Conservation (phyloP, 2,888 invertebrate species). For the Cerastis leucographa region DNA sequence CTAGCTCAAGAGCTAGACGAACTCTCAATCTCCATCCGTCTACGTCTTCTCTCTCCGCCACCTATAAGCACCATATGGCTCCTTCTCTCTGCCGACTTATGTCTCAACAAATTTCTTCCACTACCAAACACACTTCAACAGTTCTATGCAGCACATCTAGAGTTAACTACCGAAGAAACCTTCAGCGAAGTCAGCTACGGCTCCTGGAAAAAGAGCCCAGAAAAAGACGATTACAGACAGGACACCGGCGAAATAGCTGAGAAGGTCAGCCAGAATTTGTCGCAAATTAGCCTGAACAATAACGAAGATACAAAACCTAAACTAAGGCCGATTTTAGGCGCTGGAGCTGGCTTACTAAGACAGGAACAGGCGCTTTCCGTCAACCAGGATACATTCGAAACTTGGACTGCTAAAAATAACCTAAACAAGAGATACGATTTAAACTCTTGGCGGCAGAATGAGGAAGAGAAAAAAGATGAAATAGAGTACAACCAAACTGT, state of each 20-base stretch:
- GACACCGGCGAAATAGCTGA: conserved; percentile 73
- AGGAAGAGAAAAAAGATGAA: conserved; percentile 81
- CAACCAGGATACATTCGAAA: conserved; percentile 80
- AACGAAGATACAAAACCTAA: conserved; percentile 85
- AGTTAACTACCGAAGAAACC: conserved; percentile 81
- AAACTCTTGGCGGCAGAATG: conserved; percentile 85
- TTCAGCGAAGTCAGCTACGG: conserved; percentile 87
- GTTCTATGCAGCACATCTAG: conserved; percentile 86
- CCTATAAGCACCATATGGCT: conserved; percentile 86
- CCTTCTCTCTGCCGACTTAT: conserved; percentile 83
- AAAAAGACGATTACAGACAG: conserved; percentile 69
- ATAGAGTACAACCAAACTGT: conserved; percentile 81
- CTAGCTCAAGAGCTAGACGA: conserved; percentile 84
- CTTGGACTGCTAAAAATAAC: conserved; percentile 81
- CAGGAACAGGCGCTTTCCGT: conserved; percentile 78
- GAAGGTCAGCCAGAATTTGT: conserved; percentile 79
- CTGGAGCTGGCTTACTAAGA: conserved; percentile 81
- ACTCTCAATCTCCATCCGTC: conserved; percentile 83
- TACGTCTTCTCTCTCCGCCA: conserved; percentile 81
- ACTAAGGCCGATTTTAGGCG: conserved; percentile 85
- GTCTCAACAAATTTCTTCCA: conserved; percentile 87
- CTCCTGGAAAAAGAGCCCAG: conserved; percentile 84
- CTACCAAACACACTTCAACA: conserved; percentile 86
- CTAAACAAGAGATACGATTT: conserved; percentile 84
- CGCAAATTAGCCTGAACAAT: conserved; percentile 80